Evolutionary conservation across 2,888 invertebrate genomes (phyloP).

Genomic region (Torymus texanus): DNA sequence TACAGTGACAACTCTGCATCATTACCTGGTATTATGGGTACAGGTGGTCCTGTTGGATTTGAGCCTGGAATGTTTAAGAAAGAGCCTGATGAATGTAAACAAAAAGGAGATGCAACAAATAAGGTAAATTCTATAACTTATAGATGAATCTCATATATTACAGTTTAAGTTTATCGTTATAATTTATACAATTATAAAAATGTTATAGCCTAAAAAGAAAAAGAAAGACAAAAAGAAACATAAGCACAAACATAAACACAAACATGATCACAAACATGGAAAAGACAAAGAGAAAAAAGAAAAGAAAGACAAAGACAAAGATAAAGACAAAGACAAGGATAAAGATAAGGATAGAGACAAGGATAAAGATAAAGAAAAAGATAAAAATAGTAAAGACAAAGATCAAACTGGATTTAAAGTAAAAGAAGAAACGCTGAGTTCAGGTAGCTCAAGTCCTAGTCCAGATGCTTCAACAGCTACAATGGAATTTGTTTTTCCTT

Average conservation of each 20-base stretch:
- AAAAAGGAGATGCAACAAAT: constrained; percentile 77
- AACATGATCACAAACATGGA: constrained; percentile 79
- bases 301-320: constrained; percentile 84
- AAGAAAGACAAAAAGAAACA: constrained; percentile 95
- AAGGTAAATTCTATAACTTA: constrained; percentile 74
- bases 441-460: constrained; percentile 85
- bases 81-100: constrained; percentile 76
- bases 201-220: constrained; percentile 79
- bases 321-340: constrained; percentile 82
- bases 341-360: constrained; percentile 77
- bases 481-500: constrained; percentile 70
- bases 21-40: constrained; percentile 84
- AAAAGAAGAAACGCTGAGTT: constrained; percentile 86
- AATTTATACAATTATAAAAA: neutral
- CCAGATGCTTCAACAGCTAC: constrained; percentile 77
- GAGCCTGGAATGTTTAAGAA: constrained; percentile 89
- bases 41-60: constrained; percentile 85
- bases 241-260: constrained; percentile 82
- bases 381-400: constrained; percentile 76
- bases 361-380: constrained; percentile 75
- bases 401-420: constrained; percentile 79
- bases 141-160: constrained; percentile 1
- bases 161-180: too few relatives aligned
- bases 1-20: constrained; percentile 89
- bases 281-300: constrained; percentile 75